These are phyloP conservation scores for Pangasianodon gigas DNA, from an alignment of 2,113 vertebrate species.

Conservation along the genomic window DNA sequence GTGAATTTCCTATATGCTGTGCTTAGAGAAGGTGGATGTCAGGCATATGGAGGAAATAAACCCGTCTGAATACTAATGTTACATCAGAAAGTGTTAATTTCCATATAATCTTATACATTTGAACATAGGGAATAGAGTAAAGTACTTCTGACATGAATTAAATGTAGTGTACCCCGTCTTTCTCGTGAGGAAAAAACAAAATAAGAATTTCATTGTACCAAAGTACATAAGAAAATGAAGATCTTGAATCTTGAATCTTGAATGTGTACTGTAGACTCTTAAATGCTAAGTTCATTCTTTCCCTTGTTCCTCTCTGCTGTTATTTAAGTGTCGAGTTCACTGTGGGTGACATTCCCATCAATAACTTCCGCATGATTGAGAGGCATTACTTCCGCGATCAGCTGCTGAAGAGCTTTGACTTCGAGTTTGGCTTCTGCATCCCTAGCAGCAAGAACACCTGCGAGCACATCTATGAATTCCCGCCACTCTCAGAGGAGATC, in stretches of 20 bases:
- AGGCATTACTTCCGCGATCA: slow-evolving; percentile 95
- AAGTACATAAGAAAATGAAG: no score
- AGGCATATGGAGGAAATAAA: background rate
- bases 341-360: slow-evolving; percentile 91
- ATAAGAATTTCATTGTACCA: no score
- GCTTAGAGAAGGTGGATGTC: background rate
- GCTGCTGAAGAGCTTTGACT: slow-evolving; percentile 95
- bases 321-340: slow-evolving; percentile 90
- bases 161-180: no score
- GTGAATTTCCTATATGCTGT: background rate
- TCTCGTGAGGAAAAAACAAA: no score
- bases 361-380: slow-evolving; percentile 98
- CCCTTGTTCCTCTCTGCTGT: slow-evolving; percentile 26
- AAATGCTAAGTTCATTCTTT: no score
- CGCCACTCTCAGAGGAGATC: slow-evolving; percentile 90
- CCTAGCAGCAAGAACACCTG: slow-evolving; percentile 98
- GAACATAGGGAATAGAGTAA: background rate
- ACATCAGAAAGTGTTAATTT: background rate
- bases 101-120: background rate
- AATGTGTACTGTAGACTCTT: background rate
- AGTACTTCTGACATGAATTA: background rate
- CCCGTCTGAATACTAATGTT: background rate
- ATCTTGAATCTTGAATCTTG: no score
- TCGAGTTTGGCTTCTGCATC: slow-evolving; percentile 98
- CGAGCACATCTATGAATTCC: slow-evolving; percentile 98